phyloP scores from a whole-genome alignment of 2,797 vertebrate species.

The Anguilla anguilla region DNA sequence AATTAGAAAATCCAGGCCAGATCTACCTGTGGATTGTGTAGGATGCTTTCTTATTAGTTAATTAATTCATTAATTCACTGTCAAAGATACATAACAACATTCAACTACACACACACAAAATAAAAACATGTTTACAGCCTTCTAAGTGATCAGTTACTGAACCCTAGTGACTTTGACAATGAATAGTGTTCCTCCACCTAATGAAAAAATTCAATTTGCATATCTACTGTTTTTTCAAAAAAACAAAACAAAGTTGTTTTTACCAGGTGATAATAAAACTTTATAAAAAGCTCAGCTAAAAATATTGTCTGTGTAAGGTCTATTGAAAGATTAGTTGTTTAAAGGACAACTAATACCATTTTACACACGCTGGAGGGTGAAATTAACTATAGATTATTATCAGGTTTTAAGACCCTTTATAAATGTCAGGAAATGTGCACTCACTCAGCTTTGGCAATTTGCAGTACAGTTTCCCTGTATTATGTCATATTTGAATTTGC shows the following conservation, averaged over 20 bases:
- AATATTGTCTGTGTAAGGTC: neutral
- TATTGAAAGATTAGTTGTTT: neutral
- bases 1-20: neutral
- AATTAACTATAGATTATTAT: constrained; percentile 9
- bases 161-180: neutral
- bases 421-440: neutral
- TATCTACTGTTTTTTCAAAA: too few relatives aligned
- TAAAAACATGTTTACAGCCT: neutral
- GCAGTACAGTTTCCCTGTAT: neutral
- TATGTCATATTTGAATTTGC: neutral
- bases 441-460: neutral
- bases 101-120: neutral
- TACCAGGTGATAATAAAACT: neutral
- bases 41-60: neutral
- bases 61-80: neutral
- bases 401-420: neutral
- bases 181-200: neutral
- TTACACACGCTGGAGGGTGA: constrained; percentile 2
- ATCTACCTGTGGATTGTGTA: neutral
- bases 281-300: neutral
- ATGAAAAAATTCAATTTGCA: neutral
- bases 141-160: neutral
- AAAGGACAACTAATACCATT: neutral
- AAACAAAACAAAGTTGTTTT: neutral
- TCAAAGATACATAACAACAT: neutral